A percentile compares a stretch with the other conserved stretches of the same genome.
Conservation (phyloP, 2,888 invertebrate genomes). For the Rotaria sp. region DNA sequence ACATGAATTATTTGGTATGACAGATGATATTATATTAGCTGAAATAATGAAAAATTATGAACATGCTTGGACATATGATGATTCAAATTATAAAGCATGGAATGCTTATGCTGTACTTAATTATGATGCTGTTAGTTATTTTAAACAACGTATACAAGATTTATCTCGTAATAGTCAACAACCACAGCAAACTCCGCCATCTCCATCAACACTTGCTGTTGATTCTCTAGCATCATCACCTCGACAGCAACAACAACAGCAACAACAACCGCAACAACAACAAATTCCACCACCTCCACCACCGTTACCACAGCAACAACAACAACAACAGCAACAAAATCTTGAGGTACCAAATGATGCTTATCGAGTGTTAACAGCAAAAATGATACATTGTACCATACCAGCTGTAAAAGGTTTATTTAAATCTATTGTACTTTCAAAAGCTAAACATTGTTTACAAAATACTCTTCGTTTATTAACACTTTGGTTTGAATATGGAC, state of each 20-base stretch:
- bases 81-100: constrained; percentile 83
- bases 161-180: constrained; percentile 33
- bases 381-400: constrained; percentile 69
- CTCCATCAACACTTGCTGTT: constrained; percentile 31
- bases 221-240: not conserved
- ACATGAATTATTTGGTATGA: constrained; percentile 70
- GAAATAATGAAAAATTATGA: constrained; percentile 64
- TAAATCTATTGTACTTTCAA: constrained; percentile 81
- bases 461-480: constrained; percentile 67
- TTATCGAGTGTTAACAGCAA: constrained; percentile 18
- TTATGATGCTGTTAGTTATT: constrained; percentile 78
- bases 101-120: constrained; percentile 96
- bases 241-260: not conserved
- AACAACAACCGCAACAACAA: not conserved
- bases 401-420: constrained; percentile 92
- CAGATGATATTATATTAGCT: constrained; percentile 70
- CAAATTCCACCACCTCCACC: not conserved
- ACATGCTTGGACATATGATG: constrained; percentile 74
- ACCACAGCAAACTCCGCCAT: constrained; percentile 37
- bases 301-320: not conserved
- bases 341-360: not conserved
- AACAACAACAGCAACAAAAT: not conserved
- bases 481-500: constrained; percentile 95
- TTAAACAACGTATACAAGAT: constrained; percentile 55
- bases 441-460: constrained; percentile 62